Percentiles rank a stretch among this genome's conserved stretches.
Evolutionary conservation across 2,888 invertebrate genomes (phyloP).

Genomic region (Glaucopsyche alexis): DNA sequence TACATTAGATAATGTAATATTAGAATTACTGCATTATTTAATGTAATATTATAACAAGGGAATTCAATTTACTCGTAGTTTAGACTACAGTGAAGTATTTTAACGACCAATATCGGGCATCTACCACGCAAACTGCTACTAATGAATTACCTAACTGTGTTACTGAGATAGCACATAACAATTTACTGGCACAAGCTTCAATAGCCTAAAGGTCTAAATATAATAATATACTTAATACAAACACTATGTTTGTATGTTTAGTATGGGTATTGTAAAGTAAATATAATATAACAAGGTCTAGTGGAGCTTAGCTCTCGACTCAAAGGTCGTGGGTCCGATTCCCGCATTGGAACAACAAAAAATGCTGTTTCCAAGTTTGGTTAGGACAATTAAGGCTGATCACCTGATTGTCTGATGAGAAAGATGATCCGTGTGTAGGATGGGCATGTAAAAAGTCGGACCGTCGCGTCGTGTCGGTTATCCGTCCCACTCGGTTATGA

Average conservation of each 20-base stretch:
- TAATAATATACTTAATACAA: neutral
- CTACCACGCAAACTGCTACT: neutral
- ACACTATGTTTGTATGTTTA: neutral
- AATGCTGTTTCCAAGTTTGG: too few species aligned
- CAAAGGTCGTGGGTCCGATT: too few species aligned
- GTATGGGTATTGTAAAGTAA: neutral
- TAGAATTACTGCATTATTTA: neutral
- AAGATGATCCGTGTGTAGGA: too few species aligned
- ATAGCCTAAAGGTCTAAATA: neutral
- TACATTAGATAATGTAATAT: neutral
- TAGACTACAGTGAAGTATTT: neutral
- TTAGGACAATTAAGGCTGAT: too few species aligned
- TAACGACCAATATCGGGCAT: neutral
- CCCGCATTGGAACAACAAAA: too few species aligned
- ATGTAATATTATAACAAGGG: neutral
- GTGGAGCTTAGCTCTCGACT: too few species aligned
- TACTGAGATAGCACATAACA: neutral
- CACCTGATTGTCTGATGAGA: too few species aligned
- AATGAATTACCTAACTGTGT: constrained; percentile 1
- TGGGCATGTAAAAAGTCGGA: too few species aligned
- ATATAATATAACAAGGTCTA: too few species aligned
- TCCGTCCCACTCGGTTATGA: too few species aligned
- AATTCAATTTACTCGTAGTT: neutral
- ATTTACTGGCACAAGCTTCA: neutral
- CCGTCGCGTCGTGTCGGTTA: too few species aligned